These are phyloP conservation scores for Malurus cyaneus DNA, from an alignment of 2,113 vertebrate genomes.

Conservation along the genomic window DNA sequence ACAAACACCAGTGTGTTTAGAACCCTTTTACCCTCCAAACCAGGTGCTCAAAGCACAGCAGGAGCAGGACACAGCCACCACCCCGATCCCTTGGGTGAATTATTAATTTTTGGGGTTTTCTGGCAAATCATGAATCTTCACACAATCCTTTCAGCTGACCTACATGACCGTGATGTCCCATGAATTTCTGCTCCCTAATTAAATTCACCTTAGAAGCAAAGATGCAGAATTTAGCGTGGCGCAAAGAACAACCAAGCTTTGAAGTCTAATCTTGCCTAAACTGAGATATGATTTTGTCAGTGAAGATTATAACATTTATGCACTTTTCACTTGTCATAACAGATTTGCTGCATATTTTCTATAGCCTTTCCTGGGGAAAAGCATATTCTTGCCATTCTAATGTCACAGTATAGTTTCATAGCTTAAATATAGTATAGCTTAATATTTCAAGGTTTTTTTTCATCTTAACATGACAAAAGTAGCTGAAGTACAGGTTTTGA, in stretches of 20 bases:
- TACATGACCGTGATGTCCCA: not conserved
- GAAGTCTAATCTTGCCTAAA: slow-evolving; percentile 3
- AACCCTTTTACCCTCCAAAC: not conserved
- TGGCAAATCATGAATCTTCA: not conserved
- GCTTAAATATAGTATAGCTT: not conserved
- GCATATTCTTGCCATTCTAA: not conserved
- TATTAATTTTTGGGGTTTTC: not conserved
- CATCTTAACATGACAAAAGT: not conserved
- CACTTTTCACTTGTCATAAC: slow-evolving; percentile 17
- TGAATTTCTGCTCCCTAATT: not conserved
- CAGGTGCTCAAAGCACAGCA: not conserved
- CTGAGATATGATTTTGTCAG: not conserved
- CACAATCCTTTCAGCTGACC: not conserved
- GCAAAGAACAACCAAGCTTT: not conserved
- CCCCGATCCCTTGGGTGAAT: accelerated
- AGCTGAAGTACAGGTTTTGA: not conserved
- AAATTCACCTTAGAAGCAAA: not conserved
- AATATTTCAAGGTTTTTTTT: not conserved
- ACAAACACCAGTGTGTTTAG: not conserved
- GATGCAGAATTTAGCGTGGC: not conserved
- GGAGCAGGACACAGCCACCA: not conserved
- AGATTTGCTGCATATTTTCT: slow-evolving; percentile 32
- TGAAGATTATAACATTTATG: slow-evolving; percentile 19
- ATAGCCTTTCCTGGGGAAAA: not conserved
- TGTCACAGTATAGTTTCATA: slow-evolving; percentile 1